Percentiles rank a stretch among this genome's conserved stretches.
phyloP scores from a whole-genome alignment of 2,888 invertebrate genomes.

The Chymomyza fuscimana region DNA sequence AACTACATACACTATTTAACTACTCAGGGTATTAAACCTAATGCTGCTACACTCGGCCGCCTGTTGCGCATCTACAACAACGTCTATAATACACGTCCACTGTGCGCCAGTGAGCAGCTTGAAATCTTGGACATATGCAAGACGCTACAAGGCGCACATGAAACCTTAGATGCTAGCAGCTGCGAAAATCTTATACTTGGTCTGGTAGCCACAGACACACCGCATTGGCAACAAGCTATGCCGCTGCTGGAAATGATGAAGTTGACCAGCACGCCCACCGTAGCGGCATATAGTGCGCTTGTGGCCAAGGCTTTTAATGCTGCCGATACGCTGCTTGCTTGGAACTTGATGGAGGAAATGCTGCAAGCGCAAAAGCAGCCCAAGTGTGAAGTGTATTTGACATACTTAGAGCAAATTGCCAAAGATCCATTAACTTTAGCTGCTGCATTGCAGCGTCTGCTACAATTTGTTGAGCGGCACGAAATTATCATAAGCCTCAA shows the following conservation, averaged over 20 bases:
- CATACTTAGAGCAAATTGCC: constrained; percentile 81
- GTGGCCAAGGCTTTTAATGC: constrained; percentile 82
- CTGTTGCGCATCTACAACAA: constrained; percentile 82
- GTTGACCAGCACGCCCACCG: constrained; percentile 80
- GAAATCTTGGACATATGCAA: constrained; percentile 82
- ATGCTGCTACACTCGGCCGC: constrained; percentile 82
- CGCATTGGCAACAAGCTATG: constrained; percentile 84
- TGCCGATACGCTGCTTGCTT: constrained; percentile 81
- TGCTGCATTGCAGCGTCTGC: constrained; percentile 82
- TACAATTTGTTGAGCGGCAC: constrained; percentile 81
- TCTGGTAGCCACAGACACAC: constrained; percentile 84
- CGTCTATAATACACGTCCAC: constrained; percentile 62
- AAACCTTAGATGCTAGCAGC: constrained; percentile 83
- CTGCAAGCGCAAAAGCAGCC: constrained; percentile 79
- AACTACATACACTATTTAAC: constrained; percentile 83
- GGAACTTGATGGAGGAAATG: constrained; percentile 83
- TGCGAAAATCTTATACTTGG: constrained; percentile 83
- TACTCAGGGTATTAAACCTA: constrained; percentile 80
- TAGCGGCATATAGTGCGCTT: constrained; percentile 81
- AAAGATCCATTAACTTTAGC: constrained; percentile 75
- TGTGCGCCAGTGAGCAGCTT: constrained; percentile 80
- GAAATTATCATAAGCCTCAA: constrained; percentile 79
- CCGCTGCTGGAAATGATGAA: constrained; percentile 83
- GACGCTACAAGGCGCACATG: constrained; percentile 79
- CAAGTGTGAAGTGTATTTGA: constrained; percentile 80